These are phyloP conservation scores for Brachionus plicatilis DNA, from an alignment of 1,140 invertebrate genomes.

Conservation along the genomic window DNA sequence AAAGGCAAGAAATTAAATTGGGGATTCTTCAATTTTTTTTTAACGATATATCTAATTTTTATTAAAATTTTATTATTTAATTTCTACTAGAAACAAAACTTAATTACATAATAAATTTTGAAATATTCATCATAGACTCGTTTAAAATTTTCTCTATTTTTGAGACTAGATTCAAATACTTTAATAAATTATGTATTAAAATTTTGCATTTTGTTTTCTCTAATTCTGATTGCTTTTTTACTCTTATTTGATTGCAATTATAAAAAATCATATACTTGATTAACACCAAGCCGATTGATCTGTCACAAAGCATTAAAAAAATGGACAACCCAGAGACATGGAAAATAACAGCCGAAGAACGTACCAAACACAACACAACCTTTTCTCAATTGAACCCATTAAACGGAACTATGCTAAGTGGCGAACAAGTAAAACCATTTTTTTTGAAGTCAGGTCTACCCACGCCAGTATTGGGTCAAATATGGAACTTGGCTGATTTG, in stretches of 20 bases:
- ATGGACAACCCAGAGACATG: constrained; percentile 63
- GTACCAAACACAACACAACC: constrained; percentile 74
- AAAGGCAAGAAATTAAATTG: background rate
- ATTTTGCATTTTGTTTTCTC: constrained; percentile 25
- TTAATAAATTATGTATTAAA: constrained; percentile 31
- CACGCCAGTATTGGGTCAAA: constrained; percentile 77
- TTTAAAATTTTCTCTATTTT: background rate
- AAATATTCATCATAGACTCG: background rate
- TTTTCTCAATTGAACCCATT: constrained; percentile 79
- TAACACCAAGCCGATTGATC: background rate
- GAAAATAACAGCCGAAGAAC: constrained; percentile 68
- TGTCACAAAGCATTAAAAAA: background rate
- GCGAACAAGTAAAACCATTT: constrained; percentile 84
- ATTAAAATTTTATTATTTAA: background rate
- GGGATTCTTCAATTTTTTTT: background rate
- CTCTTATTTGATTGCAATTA: background rate
- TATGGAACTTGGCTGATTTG: constrained; percentile 89
- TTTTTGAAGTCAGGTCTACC: constrained; percentile 86
- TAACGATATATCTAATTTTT: background rate
- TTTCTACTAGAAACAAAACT: background rate
- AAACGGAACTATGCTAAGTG: constrained; percentile 71
- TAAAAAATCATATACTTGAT: background rate
- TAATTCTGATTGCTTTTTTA: background rate
- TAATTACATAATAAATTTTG: constrained; percentile 10
- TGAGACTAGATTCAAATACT: constrained; percentile 14